phyloP scores from a whole-genome alignment of 2,888 invertebrate species.

The Chalcis sispes region DNA sequence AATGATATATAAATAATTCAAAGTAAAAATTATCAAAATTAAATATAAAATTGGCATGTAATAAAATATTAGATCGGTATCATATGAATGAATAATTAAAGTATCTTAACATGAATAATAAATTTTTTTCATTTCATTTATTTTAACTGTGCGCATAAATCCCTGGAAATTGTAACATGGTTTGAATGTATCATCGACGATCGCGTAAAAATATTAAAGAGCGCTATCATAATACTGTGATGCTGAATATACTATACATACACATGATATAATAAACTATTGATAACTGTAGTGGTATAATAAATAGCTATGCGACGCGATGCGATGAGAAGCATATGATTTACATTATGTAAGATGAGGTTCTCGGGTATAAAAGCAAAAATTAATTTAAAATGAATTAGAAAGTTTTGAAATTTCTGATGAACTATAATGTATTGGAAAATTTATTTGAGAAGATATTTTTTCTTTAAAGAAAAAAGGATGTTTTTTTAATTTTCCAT shows the following conservation, averaged over 20 bases:
- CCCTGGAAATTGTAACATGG: slow-evolving; percentile 52
- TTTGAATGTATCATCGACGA: slow-evolving; percentile 68
- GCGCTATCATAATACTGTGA: slow-evolving; percentile 76
- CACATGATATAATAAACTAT: slow-evolving; percentile 65
- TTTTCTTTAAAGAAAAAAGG: too few species aligned
- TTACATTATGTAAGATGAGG: slow-evolving; percentile 5
- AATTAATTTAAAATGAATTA: slow-evolving; percentile 5
- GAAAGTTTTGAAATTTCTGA: too few species aligned
- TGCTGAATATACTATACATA: slow-evolving; percentile 67
- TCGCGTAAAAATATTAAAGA: slow-evolving; percentile 72
- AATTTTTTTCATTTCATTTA: slow-evolving; percentile 16
- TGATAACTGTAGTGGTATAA: slow-evolving; percentile 60
- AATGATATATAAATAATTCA: too few species aligned
- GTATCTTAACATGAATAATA: slow-evolving; percentile 3
- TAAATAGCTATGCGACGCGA: slow-evolving; percentile 46
- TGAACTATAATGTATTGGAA: too few species aligned
- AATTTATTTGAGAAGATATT: background rate
- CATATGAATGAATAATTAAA: background rate
- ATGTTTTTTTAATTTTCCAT: too few species aligned
- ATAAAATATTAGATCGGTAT: too few species aligned
- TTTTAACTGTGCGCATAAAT: slow-evolving; percentile 12
- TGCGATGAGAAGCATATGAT: slow-evolving; percentile 3
- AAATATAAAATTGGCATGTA: too few species aligned
- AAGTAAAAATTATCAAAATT: too few species aligned
- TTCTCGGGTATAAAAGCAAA: too few species aligned